phyloP scores from a whole-genome alignment of 2,888 invertebrate species.

The Pristionchus exspectatus region DNA sequence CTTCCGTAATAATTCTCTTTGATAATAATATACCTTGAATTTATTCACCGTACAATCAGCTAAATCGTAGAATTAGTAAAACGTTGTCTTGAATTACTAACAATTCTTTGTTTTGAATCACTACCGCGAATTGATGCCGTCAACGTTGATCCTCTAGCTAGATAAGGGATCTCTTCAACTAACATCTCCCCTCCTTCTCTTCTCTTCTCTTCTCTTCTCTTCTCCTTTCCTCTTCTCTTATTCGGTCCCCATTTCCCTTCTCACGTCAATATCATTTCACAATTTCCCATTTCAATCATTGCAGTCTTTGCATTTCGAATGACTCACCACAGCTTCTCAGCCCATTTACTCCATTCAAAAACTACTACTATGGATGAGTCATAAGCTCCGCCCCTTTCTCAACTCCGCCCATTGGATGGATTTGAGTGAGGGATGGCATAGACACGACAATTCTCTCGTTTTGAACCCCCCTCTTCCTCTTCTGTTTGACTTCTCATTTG shows the following conservation, averaged over 20 bases:
- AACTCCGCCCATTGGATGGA: conserved; percentile 24
- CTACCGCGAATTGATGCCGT: not conserved
- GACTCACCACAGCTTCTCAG: conserved; percentile 5
- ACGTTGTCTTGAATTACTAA: too few species aligned
- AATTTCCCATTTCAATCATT: not conserved
- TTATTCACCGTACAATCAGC: not conserved
- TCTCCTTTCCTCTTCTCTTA: not conserved
- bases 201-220: not conserved
- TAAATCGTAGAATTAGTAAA: too few species aligned
- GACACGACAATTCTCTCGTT: not conserved
- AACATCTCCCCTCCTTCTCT: not conserved
- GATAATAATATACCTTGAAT: not conserved
- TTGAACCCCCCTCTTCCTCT: not conserved
- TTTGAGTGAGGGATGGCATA: not conserved
- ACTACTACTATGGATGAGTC: not conserved
- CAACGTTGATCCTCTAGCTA: not conserved
- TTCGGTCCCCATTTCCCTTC: not conserved
- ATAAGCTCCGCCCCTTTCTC: not conserved
- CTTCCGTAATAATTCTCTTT: not conserved
- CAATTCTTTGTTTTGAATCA: too few species aligned
- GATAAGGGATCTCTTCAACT: not conserved
- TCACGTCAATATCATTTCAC: conserved; percentile 24
- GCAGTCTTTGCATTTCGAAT: conserved; percentile 38
- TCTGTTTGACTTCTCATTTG: conserved; percentile 34
- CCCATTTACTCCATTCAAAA: conserved; percentile 20